Base-by-base conservation (phyloP, 1,140 invertebrate species). In the Kradibia gibbosae region DNA sequence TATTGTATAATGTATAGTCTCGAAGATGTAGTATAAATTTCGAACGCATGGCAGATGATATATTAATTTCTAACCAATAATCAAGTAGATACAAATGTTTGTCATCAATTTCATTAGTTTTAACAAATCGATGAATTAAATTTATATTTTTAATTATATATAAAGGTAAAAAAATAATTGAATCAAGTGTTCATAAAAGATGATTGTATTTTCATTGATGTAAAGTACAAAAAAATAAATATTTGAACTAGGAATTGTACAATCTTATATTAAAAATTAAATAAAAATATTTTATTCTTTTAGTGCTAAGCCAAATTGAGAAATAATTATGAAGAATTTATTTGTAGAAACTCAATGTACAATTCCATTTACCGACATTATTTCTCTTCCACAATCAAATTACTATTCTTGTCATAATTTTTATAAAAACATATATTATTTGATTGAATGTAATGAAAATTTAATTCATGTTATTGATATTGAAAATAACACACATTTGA, bases 301-400 rank as follows among this genome's bases (percentile, higher is more conserved):
- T n/a, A 73, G 71, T 22, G 13, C 5, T 20, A 36, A 25, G 20
- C 71, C 10, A 25, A n/a, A n/a, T 79, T 42, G 28, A 48, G 22
- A 5, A 36, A 25, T n/a, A 84, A 84, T 17, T 67, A 90, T 90
- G 88, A 89, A 83, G 78, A 91, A 91, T 81, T 85, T 90, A 71
- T 36, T 75, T 11, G 71, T 90, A n/a, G 81, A 84, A 22, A 80
- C 31, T 50, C 85, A 87, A 79, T 84, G 70, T 45, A 74, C 55
- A 13, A 55, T 84, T 72, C 34, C 76, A 39, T 78, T 83, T 25
- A 22, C 80, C 17, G 31, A 53, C 71, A 48, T 0, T 34, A 48
- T 70, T n/a, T 45, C 50, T 75, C 65, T 85, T 17, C 73, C 67
- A 10, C 20, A 65, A 1, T 31, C 50, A 55, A 73, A 72, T 34